Conservation (phyloP, 2,888 invertebrate species). For the Cepaea hortensis region DNA sequence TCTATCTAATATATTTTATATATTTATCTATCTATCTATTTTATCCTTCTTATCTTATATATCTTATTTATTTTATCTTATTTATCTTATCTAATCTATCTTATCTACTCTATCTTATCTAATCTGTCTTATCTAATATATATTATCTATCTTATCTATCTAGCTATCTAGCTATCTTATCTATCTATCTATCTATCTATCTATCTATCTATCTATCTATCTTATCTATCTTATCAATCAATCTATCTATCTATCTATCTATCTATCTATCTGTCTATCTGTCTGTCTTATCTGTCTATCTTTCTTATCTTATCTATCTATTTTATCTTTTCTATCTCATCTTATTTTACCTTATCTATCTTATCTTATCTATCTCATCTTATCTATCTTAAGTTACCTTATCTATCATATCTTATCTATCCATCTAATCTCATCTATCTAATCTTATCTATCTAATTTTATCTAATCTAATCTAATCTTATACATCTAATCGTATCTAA, state of each 20-base stretch:
- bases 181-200: no score
- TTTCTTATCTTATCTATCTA: neutral
- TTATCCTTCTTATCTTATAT: neutral
- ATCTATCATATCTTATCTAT: no score
- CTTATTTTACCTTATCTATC: neutral
- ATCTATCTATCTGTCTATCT: no score
- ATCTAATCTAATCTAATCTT: no score
- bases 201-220: no score
- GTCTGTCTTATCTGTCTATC: no score
- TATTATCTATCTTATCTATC: neutral
- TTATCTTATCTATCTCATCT: neutral
- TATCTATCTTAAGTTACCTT: no score
- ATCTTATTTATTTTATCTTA: neutral
- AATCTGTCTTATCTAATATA: neutral
- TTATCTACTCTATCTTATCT: neutral
- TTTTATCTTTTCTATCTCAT: neutral
- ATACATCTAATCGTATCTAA: no score
- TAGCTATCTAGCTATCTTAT: no score
- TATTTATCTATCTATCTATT: neutral
- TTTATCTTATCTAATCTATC: neutral
- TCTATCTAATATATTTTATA: neutral
- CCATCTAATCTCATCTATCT: no score
- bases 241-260: constrained; percentile 1
- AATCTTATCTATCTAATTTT: no score
- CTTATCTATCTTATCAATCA: neutral